Evolutionary conservation across 2,797 vertebrate species (phyloP), one percentile per base, ranked within the genome.

Genomic region (Dipus sagitta): DNA sequence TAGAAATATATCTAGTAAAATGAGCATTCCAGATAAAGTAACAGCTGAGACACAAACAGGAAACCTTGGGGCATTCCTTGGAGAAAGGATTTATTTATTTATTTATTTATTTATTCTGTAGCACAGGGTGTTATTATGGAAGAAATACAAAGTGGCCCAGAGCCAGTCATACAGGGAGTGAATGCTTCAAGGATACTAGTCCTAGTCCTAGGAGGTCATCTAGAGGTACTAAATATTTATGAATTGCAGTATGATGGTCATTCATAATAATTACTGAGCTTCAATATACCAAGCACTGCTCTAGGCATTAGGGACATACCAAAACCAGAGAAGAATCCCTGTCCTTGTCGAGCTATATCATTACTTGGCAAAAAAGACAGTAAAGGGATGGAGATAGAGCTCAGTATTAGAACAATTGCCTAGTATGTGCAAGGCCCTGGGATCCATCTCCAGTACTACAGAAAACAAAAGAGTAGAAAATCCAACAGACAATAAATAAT

Each of bases 191-290:
- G 62, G 42, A 14, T 77, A 75, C 82, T 79, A 30, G 42, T 92
- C 38, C 38, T 38, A 38, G 38, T 38, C 38, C 65, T 80, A 93
- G 62, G 70, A 93, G 58, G 54, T 85, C 38, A 80, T 78, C 42
- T 65, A 58, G 28, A 82, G 42, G 4, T n/a, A 80, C 10, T 92
- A 68, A 86, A 32, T 96, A 75, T 90, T 79, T 75, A 79, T 88
- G 77, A 91, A 80, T 20, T 6, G n/a, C 34, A 60, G 0, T 77
- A 32, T 89, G 77, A 92, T 17, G 67, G 24, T 86, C 71, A 67
- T 86, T 92, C 67, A 81, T 84, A 81, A 28, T 67, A 28, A 86
- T 88, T 86, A 83, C 64, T 87, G 20, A 47, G 15, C 30, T 34
- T 83, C 72, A 88, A 2, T 74, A 67, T 80, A 28, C 47, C 47